These are phyloP conservation scores for Pao palembangensis DNA, from an alignment of 2,113 vertebrate genomes.

Conservation along the genomic window DNA sequence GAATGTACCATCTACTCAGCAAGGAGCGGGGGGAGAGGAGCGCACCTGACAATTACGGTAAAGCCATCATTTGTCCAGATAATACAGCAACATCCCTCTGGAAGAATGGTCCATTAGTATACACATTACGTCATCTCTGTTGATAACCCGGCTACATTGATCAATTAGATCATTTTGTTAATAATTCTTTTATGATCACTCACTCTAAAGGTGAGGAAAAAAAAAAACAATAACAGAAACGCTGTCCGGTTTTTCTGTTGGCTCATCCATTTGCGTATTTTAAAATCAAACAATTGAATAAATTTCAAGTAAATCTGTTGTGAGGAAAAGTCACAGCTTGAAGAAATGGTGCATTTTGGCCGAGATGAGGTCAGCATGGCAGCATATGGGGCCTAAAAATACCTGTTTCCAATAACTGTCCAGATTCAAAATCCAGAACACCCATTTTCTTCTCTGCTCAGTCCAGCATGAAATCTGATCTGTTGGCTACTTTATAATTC, in stretches of 20 bases:
- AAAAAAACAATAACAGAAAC: too few relatives aligned
- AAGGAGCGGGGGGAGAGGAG: constrained; percentile 21
- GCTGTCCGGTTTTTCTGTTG: too few relatives aligned
- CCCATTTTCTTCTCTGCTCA: not conserved
- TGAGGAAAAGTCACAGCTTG: not conserved
- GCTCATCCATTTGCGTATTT: not conserved
- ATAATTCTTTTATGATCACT: too few relatives aligned
- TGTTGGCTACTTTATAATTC: too few relatives aligned
- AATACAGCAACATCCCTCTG: constrained; percentile 22
- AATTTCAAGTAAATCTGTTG: constrained; percentile 2
- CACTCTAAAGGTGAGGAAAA: too few relatives aligned
- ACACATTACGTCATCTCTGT: constrained; percentile 72
- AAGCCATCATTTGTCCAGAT: constrained; percentile 3
- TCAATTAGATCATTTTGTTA: constrained; percentile 39
- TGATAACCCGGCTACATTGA: constrained; percentile 59
- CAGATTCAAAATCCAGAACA: too few relatives aligned
- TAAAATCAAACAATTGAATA: not conserved
- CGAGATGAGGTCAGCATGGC: not conserved
- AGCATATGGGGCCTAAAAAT: not conserved
- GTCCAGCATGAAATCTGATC: not conserved
- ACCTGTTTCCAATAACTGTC: not conserved
- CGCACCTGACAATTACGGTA: constrained; percentile 50
- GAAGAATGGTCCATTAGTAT: constrained; percentile 47
- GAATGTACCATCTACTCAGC: constrained; percentile 69
- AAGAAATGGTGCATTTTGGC: not conserved